Evolutionary conservation across 2,888 invertebrate genomes (phyloP).

Genomic region (Sphaeridia pumilis): DNA sequence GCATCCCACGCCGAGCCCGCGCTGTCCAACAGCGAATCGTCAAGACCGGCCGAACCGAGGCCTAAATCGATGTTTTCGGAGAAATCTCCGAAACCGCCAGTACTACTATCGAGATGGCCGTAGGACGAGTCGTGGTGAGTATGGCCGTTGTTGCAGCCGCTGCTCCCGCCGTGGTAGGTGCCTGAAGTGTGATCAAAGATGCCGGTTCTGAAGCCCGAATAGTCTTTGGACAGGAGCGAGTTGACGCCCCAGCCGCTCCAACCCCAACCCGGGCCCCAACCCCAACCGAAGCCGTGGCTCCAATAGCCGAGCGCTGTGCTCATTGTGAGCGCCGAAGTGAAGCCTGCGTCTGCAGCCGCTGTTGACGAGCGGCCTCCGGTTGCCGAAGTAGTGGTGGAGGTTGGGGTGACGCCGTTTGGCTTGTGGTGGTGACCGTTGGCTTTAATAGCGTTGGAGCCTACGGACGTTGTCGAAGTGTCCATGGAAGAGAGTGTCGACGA

Average conservation of each 20-base stretch:
- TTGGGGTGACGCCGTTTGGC: too few relatives aligned
- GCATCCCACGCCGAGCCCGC: constrained; percentile 16
- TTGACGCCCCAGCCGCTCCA: constrained; percentile 6
- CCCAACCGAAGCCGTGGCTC: constrained; percentile 16
- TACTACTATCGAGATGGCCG: constrained; percentile 9
- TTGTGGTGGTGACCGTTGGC: not conserved
- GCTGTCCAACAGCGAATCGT: constrained; percentile 8
- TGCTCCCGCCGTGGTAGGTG: constrained; percentile 1
- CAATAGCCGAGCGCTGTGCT: constrained; percentile 14
- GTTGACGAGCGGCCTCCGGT: too few relatives aligned
- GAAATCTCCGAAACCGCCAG: constrained; percentile 10
- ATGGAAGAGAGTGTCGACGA: constrained; percentile 12
- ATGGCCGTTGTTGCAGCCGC: not conserved
- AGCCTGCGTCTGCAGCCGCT: not conserved
- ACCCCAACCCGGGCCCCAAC: constrained; percentile 17
- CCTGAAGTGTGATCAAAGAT: constrained; percentile 4
- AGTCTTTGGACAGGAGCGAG: constrained; percentile 3
- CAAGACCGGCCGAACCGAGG: constrained; percentile 11
- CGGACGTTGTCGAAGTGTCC: not conserved
- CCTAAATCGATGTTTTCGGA: constrained; percentile 14
- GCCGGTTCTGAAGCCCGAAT: constrained; percentile 3
- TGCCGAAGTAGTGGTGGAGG: too few relatives aligned
- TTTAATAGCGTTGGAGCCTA: not conserved
- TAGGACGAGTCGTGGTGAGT: not conserved
- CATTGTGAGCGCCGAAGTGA: constrained; percentile 9